Base-by-base conservation (phyloP, 2,888 invertebrate species). In the Volucella bombylans region DNA sequence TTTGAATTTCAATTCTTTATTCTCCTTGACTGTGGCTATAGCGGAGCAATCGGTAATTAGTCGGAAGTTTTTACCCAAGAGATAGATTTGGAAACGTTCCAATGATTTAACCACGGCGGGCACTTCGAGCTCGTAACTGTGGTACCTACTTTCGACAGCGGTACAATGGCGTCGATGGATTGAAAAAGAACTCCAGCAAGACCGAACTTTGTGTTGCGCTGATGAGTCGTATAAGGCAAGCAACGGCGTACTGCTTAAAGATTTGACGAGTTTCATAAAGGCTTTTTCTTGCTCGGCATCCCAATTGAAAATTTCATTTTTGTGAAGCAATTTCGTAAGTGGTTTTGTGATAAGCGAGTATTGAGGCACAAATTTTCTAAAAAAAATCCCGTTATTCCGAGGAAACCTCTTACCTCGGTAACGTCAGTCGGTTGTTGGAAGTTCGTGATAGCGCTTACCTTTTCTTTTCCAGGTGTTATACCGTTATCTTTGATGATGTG, bases 61-160 rank as follows among this genome's bases (percentile, higher is more conserved):
- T 0, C n/a, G 11, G 41, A 86, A 86, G 6, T 88, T 59, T 57
- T 73, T 78, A 10, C 89, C 89, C 41, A 90, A 61, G n/a, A 90
- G 65, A 73, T 90, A 90, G 4, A 89, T 85, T 12, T 89, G 72
- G 74, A 90, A 90, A 52, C 89, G 89, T 49, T 90, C 88, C 12
- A 90, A 57, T 1, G 89, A 87, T 86, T 89, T 82, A 15, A 90
- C 88, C 10, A 90, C 87, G 0, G 89, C 89, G 14, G 90, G 72
- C 10, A 90, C 89, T 85, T 90, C 90, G 4, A 91, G 71, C 64
- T 90, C 89, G 69, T 89, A 90, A 67, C 89, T 89, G 15, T 86
- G 79, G 59, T 89, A 90, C 4, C 61, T 64, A 39, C 65, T 77
- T 54, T 86, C 80, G 14, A 41, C 57, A 6, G 68, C 72, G 10